These are phyloP conservation scores for Diplodus puntazzo DNA, from an alignment of 2,797 vertebrate genomes.

Conservation along the genomic window DNA sequence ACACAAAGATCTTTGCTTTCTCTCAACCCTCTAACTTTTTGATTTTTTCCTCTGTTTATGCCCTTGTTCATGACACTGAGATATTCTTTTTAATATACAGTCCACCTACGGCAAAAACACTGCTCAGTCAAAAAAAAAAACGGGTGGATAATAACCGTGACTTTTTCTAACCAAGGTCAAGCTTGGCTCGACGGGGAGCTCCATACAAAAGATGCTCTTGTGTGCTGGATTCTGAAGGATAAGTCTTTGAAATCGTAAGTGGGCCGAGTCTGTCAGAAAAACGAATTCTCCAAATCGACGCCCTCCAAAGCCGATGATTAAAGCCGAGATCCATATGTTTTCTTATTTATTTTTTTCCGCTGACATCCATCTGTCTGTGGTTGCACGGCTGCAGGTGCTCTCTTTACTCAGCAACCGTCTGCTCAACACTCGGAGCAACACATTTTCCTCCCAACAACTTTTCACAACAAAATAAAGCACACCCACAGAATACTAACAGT, in stretches of 20 bases:
- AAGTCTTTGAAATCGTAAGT: not conserved
- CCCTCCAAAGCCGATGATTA: conserved; percentile 23
- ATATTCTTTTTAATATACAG: not conserved
- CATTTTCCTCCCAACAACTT: not conserved
- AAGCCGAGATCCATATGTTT: conserved; percentile 43
- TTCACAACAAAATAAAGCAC: conserved; percentile 3
- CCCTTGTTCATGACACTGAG: not conserved
- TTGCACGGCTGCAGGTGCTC: conserved; percentile 26
- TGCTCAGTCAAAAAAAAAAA: not conserved
- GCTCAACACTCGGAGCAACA: not conserved
- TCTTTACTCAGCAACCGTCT: conserved; percentile 20
- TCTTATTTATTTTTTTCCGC: not conserved
- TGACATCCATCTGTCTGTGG: conserved; percentile 44
- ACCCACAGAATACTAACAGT: not conserved
- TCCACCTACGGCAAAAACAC: conserved; percentile 3
- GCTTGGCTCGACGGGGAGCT: not conserved
- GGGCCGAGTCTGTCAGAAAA: not conserved
- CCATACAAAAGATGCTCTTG: not conserved
- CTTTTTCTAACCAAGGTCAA: conserved; percentile 21
- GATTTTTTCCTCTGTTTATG: not conserved
- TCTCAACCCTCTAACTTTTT: not conserved
- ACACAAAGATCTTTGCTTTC: not conserved
- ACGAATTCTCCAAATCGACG: not conserved
- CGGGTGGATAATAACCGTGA: not conserved
- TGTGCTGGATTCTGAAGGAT: not conserved